phyloP scores from a whole-genome alignment of 2,797 vertebrate genomes.

The Moxostoma hubbsi region DNA sequence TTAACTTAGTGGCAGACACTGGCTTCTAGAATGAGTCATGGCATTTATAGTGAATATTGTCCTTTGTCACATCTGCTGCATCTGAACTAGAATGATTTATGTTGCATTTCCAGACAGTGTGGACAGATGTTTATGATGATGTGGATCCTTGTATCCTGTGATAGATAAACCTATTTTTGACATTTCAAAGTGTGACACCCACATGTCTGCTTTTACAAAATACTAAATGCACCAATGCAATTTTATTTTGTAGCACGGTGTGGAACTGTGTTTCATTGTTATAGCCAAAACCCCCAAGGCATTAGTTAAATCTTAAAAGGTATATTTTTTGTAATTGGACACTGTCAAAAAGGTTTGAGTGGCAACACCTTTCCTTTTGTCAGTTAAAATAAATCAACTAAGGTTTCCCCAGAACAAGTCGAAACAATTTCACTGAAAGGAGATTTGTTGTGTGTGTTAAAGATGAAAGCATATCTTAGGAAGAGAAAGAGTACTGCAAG shows the following conservation, averaged over 20 bases:
- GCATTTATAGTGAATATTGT: background rate
- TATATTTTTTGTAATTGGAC: background rate
- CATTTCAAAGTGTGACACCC: background rate
- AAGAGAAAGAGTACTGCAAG: no score
- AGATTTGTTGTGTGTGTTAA: background rate
- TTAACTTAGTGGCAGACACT: background rate
- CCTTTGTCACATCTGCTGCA: background rate
- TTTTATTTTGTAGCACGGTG: background rate
- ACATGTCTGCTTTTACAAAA: background rate
- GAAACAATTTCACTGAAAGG: background rate
- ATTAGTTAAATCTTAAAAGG: background rate
- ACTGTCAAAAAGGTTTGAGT: background rate
- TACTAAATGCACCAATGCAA: background rate
- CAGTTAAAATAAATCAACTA: background rate
- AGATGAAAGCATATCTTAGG: background rate
- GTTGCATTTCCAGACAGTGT: background rate
- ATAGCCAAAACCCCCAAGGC: background rate
- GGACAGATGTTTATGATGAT: constrained; percentile 1
- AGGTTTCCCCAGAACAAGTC: background rate
- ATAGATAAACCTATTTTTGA: background rate
- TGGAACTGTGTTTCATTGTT: background rate
- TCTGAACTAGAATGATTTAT: background rate
- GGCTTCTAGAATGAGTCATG: background rate
- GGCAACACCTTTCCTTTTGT: background rate
- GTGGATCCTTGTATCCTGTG: background rate